These are phyloP conservation scores for Ptiloglossa arizonensis DNA, from an alignment of 1,140 invertebrate species.

Conservation along the genomic window DNA sequence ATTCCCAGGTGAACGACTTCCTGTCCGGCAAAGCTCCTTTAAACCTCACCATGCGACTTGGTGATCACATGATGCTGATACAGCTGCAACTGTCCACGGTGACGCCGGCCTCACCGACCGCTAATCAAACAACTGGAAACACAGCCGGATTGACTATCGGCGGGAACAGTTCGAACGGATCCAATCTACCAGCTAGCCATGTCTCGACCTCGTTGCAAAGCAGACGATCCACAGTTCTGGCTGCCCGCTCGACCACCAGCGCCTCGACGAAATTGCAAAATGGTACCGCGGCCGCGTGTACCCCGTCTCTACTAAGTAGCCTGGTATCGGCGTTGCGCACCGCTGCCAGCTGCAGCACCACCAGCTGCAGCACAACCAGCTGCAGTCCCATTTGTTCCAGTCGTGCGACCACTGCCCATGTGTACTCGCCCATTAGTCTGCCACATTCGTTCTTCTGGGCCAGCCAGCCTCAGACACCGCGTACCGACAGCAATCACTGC, in stretches of 20 bases:
- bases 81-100: conserved; percentile 95
- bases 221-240: conserved; percentile 59
- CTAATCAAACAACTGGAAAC: conserved; percentile 37
- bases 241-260: conserved; percentile 48
- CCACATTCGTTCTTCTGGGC: conserved; percentile 49
- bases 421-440: conserved; percentile 57
- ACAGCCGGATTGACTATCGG: conserved; percentile 35
- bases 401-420: conserved; percentile 56
- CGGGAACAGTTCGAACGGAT: conserved; percentile 41
- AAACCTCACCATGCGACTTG: conserved; percentile 95
- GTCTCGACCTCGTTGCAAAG: conserved; percentile 54
- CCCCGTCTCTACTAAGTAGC: conserved; percentile 69
- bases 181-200: conserved; percentile 44
- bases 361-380: conserved; percentile 61
- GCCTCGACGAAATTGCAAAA: conserved; percentile 54
- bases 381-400: conserved; percentile 62
- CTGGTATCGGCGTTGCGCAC: conserved; percentile 67
- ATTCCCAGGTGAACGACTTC: conserved; percentile 96
- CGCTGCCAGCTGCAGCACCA: conserved; percentile 60
- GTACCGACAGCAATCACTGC: conserved; percentile 16
- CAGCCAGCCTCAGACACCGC: conserved; percentile 22
- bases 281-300: conserved; percentile 40
- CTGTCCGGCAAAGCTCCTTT: conserved; percentile 95
- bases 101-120: conserved; percentile 76
- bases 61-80: conserved; percentile 98